Percentiles rank a stretch among this genome's conserved stretches.
Conservation (phyloP, 2,113 vertebrate species). For the Suncus etruscus region DNA sequence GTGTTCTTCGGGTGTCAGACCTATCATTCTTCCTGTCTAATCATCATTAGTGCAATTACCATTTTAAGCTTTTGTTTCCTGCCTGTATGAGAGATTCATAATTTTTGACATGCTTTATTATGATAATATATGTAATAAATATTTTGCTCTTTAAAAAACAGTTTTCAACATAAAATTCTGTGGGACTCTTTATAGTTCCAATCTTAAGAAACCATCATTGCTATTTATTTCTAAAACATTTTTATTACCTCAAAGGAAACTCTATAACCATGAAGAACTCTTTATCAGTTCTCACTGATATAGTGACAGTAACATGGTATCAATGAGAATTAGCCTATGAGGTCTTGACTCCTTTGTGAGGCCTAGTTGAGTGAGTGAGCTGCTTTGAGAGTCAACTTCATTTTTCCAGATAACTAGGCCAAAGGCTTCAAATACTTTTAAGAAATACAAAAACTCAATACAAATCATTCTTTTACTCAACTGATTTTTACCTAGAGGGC, state of each 20-base stretch:
- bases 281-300: neutral
- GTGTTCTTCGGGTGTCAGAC: neutral
- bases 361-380: neutral
- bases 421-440: neutral
- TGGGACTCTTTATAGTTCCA: neutral
- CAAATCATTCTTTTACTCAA: neutral
- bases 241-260: neutral
- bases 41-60: neutral
- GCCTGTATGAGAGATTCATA: neutral
- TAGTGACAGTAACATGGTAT: neutral
- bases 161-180: neutral
- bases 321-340: too few species aligned
- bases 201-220: neutral
- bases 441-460: neutral
- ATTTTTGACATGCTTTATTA: neutral
- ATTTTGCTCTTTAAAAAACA: neutral
- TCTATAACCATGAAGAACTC: neutral
- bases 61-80: neutral
- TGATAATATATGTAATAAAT: conserved; percentile 1
- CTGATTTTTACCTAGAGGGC: neutral
- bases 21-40: neutral
- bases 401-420: neutral
- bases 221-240: neutral
- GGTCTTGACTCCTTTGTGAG: neutral
- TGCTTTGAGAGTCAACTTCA: neutral